Conservation (phyloP, 2,888 invertebrate genomes). For the Lasius platythorax region DNA sequence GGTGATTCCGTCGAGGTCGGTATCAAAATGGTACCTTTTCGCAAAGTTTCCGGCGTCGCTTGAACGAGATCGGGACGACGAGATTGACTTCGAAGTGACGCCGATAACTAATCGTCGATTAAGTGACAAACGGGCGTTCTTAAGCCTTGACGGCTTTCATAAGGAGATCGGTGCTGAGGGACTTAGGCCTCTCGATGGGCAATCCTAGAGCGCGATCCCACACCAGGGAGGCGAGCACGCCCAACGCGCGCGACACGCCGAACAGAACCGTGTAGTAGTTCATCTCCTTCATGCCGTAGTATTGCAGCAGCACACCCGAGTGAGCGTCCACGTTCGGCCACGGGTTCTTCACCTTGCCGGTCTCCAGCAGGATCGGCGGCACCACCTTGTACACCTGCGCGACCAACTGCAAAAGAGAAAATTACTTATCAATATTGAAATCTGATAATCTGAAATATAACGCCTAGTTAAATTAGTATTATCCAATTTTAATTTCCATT, state of each 20-base stretch:
- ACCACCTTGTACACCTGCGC: conserved; percentile 96
- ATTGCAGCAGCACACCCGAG: conserved; percentile 92
- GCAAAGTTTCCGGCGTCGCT: conserved; percentile 46
- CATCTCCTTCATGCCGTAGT: conserved; percentile 96
- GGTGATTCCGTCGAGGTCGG: conserved; percentile 62
- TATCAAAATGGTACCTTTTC: conserved; percentile 61
- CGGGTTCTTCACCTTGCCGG: conserved; percentile 98
- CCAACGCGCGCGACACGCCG: conserved; percentile 95
- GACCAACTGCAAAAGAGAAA: conserved; percentile 89
- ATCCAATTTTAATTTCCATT: neutral
- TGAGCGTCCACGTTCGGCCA: conserved; percentile 99
- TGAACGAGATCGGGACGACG: conserved; percentile 35
- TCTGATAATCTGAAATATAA: neutral
- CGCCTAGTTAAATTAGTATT: neutral
- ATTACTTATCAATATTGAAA: neutral
- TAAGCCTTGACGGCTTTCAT: conserved; percentile 84
- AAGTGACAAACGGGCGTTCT: conserved; percentile 59
- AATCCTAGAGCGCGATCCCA: conserved; percentile 95
- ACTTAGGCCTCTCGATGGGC: conserved; percentile 95
- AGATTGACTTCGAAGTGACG: conserved; percentile 59
- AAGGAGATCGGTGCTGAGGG: conserved; percentile 87
- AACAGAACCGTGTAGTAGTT: conserved; percentile 96
- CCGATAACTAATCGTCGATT: conserved; percentile 51
- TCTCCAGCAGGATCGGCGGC: conserved; percentile 95
- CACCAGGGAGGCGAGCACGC: conserved; percentile 92